Evolutionary conservation across 2,113 vertebrate genomes (phyloP).

Genomic region (Promerops cafer): DNA sequence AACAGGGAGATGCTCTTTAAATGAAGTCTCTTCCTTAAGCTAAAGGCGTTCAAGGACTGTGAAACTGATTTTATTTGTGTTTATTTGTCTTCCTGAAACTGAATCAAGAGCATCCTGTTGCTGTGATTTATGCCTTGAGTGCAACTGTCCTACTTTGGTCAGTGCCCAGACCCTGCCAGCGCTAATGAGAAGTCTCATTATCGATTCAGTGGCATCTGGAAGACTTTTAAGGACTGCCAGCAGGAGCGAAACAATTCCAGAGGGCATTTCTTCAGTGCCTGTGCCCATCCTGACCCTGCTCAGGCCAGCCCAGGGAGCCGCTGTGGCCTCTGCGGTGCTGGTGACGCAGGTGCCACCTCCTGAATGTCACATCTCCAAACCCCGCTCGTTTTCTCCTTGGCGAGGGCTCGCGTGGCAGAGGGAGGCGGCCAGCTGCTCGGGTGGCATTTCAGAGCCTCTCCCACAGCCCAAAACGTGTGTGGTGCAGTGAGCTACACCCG

Average conservation of each 20-base stretch:
- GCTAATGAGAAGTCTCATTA: neutral
- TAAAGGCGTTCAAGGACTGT: neutral
- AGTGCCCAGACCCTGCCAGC: neutral
- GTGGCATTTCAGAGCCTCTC: neutral
- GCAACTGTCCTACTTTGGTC: neutral
- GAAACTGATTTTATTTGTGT: neutral
- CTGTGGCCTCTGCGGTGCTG: accelerated
- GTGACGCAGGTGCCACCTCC: accelerated
- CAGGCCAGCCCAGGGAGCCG: neutral
- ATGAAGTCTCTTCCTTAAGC: neutral
- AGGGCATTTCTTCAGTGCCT: neutral
- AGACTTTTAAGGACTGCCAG: neutral
- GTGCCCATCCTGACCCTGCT: neutral
- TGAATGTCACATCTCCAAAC: neutral
- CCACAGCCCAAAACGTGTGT: accelerated
- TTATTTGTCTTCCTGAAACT: accelerated
- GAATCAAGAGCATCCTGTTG: neutral
- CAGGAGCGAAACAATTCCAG: neutral
- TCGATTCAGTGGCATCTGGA: neutral
- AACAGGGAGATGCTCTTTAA: neutral
- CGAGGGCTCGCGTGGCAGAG: neutral
- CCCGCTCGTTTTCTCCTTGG: neutral
- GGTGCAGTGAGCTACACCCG: neutral
- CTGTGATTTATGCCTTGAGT: neutral
- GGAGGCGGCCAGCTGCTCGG: no score